A percentile compares a stretch with the other conserved stretches of the same genome.
These are phyloP conservation scores for Antheraea pernyi DNA, from an alignment of 1,140 invertebrate genomes.

Conservation along the genomic window DNA sequence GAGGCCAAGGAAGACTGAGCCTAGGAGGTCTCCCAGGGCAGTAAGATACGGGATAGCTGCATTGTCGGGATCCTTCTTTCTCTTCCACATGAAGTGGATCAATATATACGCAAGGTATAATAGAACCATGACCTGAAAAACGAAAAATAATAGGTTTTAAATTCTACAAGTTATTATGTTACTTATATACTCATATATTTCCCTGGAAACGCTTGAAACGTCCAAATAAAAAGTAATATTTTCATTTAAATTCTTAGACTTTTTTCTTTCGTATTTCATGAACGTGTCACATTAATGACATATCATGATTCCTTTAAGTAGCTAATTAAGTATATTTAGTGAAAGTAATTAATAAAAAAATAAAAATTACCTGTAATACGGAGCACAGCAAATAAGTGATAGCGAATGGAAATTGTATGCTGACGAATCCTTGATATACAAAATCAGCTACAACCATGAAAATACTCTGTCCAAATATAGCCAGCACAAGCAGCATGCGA, in stretches of 20 bases:
- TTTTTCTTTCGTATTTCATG: too few species aligned
- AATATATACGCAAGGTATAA: conserved; percentile 92
- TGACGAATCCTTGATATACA: conserved; percentile 78
- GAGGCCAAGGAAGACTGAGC: conserved; percentile 90
- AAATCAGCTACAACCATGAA: conserved; percentile 92
- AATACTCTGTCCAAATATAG: conserved; percentile 94
- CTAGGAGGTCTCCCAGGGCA: conserved; percentile 94
- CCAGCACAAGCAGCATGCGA: conserved; percentile 90
- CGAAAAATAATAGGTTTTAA: background rate
- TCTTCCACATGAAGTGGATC: conserved; percentile 94
- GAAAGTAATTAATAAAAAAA: background rate
- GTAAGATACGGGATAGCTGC: conserved; percentile 98
- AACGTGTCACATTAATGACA: too few species aligned
- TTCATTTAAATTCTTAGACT: too few species aligned
- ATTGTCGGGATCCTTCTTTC: conserved; percentile 96
- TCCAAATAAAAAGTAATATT: too few species aligned
- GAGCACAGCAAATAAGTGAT: conserved; percentile 70
- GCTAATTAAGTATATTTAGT: background rate
- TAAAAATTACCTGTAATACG: conserved; percentile 60
- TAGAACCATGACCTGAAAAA: conserved; percentile 86
- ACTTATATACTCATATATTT: too few species aligned
- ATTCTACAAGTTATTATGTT: background rate
- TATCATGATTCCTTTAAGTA: too few species aligned
- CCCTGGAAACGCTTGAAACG: too few species aligned
- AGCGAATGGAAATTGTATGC: conserved; percentile 65